A percentile compares a stretch with the other conserved stretches of the same genome.
These are phyloP conservation scores for Desmodus rotundus DNA, from an alignment of 2,113 vertebrate genomes.

Conservation along the genomic window DNA sequence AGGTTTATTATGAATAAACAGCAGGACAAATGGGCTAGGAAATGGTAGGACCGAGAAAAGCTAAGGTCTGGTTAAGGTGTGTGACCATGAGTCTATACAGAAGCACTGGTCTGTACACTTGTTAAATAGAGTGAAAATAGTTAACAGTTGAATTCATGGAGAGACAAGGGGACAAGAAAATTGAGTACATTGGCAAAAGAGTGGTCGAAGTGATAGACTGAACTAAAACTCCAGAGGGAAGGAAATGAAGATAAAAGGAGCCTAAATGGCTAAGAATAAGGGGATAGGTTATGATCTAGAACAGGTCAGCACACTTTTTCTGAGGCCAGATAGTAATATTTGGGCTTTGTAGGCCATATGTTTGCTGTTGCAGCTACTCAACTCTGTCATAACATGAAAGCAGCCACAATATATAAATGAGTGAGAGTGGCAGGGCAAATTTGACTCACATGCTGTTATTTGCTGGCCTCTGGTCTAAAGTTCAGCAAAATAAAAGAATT, in stretches of 20 bases:
- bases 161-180: neutral
- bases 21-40: neutral
- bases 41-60: slow-evolving; percentile 7
- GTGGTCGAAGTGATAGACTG: neutral
- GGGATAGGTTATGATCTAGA: neutral
- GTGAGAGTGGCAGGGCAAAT: neutral
- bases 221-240: neutral
- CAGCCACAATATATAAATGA: neutral
- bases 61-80: neutral
- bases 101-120: neutral
- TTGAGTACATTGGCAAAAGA: neutral
- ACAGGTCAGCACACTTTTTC: neutral
- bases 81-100: neutral
- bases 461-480: neutral
- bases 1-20: neutral
- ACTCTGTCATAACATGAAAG: neutral
- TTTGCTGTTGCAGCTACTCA: neutral
- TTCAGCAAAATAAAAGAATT: neutral
- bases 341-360: neutral
- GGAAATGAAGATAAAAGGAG: neutral
- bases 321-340: neutral
- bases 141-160: neutral
- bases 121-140: neutral
- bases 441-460: neutral
- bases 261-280: neutral